Percentiles rank a stretch among this genome's conserved stretches.
These are phyloP conservation scores for Euthynnus affinis DNA, from an alignment of 2,797 vertebrate genomes.

Conservation along the genomic window DNA sequence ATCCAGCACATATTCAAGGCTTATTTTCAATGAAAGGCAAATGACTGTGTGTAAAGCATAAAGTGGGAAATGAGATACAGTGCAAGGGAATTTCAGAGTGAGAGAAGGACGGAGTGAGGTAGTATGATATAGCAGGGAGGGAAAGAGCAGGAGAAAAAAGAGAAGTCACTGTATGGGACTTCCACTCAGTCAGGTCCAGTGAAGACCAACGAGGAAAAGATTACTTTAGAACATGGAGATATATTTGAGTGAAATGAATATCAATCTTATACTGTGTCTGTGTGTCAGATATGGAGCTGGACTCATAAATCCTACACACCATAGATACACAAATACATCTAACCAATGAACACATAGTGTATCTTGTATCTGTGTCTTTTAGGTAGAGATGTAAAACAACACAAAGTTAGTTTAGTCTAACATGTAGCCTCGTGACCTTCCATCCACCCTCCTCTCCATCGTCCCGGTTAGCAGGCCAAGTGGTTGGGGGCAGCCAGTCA, in stretches of 20 bases:
- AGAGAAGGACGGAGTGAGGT: not conserved
- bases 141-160: no score
- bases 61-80: not conserved
- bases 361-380: no score
- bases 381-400: not conserved
- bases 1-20: not conserved
- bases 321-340: no score
- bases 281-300: no score
- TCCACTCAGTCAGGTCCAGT: no score
- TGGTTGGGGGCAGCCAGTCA: slow-evolving; percentile 1
- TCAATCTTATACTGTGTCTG: no score
- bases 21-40: not conserved
- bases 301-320: no score
- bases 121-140: not conserved
- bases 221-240: no score
- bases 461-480: slow-evolving; percentile 16
- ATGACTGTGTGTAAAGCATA: not conserved
- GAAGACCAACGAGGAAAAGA: no score
- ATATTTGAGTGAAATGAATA: no score
- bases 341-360: no score
- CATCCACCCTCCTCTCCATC: not conserved
- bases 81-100: not conserved
- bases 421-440: not conserved
- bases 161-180: no score
- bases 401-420: not conserved